Base-by-base conservation (phyloP, 2,797 vertebrate genomes). In the Bufotes viridis region DNA sequence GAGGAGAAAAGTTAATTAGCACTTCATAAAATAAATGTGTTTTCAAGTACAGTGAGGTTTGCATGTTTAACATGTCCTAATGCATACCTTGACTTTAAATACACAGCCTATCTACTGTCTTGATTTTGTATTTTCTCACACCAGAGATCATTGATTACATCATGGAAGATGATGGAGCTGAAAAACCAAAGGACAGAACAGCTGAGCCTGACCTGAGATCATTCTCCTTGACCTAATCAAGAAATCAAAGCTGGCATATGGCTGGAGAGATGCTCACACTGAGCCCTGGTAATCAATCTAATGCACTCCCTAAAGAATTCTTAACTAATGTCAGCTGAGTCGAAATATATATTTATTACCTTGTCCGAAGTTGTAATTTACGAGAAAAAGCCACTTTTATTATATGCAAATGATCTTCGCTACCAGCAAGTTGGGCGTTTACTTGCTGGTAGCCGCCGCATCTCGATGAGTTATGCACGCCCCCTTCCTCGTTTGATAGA, bases 211-310 rank as follows among this genome's bases (percentile, higher is more conserved):
- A 42, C 78, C 78, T 1, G 12, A 63, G 22, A 34, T 61, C 18
- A 34, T 51, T 63, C 80, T 75, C 57, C 51, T 26, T 24, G 67
- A 81, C 57, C 78, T 65, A 63, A 85, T 85, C 65, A 75, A 34
- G 22, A 79, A 79, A 81, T 63, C 0, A 34, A 14, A 85, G 26
- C 76, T 85, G 87, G 57, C 82, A 81, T 83, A 81, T 85, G 87
- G 82, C 57, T 63, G 15, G 14, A 75, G 76, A 69, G 57, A 76
- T 51, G 87, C 11, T n/a, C 20, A 26, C 75, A 26, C 49, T 10
- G 7, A 17, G 76, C 60, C 57, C 76, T 63, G 13, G 78, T 85
- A 63, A 88, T 88, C 80, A 81, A 88, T 88, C 76, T 81, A 70
- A 85, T 24, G 57, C n/a, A 14, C 18, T 81, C 78, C 82, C 67